phyloP scores from a whole-genome alignment of 2,113 vertebrate species.

The Halichoeres trimaculatus region DNA sequence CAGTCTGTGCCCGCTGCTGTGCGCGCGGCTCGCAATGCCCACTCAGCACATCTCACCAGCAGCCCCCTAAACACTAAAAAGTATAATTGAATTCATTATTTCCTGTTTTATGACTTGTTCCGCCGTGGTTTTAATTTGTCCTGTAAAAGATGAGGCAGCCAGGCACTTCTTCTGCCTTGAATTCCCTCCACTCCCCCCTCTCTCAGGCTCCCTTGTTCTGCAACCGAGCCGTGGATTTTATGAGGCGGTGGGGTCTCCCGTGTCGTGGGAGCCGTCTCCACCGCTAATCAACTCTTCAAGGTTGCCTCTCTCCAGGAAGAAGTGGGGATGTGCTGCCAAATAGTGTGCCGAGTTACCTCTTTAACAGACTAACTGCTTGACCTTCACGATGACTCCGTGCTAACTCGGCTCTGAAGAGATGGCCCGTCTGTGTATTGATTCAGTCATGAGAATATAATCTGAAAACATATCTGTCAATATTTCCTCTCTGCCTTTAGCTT shows the following conservation, averaged over 20 bases:
- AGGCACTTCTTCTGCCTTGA: conserved; percentile 70
- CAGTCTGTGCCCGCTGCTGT: conserved; percentile 68
- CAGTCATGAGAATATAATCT: conserved; percentile 81
- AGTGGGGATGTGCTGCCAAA: conserved; percentile 68
- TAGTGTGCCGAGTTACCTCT: conserved; percentile 62
- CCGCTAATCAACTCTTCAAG: conserved; percentile 82
- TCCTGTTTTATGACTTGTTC: conserved; percentile 85
- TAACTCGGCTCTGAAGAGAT: conserved; percentile 68
- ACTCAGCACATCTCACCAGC: conserved; percentile 83
- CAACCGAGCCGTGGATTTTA: conserved; percentile 72
- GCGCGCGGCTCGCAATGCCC: conserved; percentile 69
- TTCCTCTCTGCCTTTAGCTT: conserved; percentile 64
- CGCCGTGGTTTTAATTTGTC: conserved; percentile 84
- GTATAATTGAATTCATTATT: conserved; percentile 87
- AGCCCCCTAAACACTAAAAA: conserved; percentile 83
- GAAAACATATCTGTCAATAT: conserved; percentile 81
- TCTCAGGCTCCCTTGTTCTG: conserved; percentile 71
- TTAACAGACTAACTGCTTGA: conserved; percentile 78
- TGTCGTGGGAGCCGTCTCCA: conserved; percentile 79
- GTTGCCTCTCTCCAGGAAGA: conserved; percentile 69
- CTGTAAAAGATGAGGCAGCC: conserved; percentile 81
- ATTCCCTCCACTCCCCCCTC: conserved; percentile 69
- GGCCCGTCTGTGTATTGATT: conserved; percentile 78
- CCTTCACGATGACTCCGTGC: conserved; percentile 75
- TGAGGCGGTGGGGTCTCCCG: conserved; percentile 74